Evolutionary conservation across 2,888 invertebrate genomes (phyloP), one percentile per base, ranked within the genome.

Genomic region (Colostygia pectinataria): DNA sequence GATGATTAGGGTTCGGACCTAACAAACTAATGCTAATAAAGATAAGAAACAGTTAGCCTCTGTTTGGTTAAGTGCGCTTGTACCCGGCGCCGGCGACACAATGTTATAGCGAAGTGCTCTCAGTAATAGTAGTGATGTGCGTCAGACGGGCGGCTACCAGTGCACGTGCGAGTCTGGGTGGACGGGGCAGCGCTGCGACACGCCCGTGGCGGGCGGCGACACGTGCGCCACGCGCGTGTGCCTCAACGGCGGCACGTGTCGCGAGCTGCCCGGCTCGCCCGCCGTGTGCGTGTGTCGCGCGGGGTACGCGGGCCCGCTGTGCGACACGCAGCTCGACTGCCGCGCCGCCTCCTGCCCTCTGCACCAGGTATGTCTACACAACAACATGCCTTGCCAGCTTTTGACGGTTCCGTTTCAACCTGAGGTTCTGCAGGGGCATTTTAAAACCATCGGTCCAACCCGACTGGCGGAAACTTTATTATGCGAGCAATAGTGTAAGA

Each of bases 111-210:
- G n/a, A n/a, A n/a, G n/a, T n/a, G n/a, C n/a, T n/a, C n/a, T n/a
- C n/a, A n/a, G n/a, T n/a, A n/a, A n/a, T n/a, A n/a, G 4, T 12
- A 31, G 14, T 31, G 3, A 3, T 8, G 14, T 7, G 13, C 32
- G n/a, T 36, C 67, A 86, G 87, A 55, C 74, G 41, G 65, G 57
- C 24, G 85, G 87, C 0, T 93, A 92, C 86, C 92, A 91, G 68
- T 96, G 96, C 90, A 91, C 92, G 65, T 96, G 95, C 74, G 91
- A 92, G 74, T 73, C 90, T 52, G 95, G 95, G 54, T 96, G 94
- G 93, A 80, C 91, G 48, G 94, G 94, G 37, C 70, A 45, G 50
- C 67, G 70, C 39, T 74, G 74, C 62, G 71, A 68, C 46, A 49
- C 45, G 54, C 42, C 38, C 55, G 84, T 34, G 48, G 45, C 51